Base-by-base conservation (phyloP, 2,888 invertebrate species). In the Drosophila macrothrix region DNA sequence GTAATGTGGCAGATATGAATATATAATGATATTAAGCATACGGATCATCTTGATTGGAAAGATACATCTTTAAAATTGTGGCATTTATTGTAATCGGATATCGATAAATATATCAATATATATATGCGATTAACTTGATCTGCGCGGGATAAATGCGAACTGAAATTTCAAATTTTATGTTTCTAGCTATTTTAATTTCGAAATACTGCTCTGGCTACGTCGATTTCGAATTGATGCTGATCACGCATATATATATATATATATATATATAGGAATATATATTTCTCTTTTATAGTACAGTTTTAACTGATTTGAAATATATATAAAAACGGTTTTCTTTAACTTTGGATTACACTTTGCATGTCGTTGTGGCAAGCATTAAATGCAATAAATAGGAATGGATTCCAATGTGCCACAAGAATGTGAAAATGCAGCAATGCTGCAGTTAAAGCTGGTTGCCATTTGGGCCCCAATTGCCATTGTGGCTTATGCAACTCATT, bases 401-500 rank as follows among this genome's bases (percentile, higher is more conserved):
- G 9, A 16, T 25, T 66, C 55, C 22, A 25, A 64, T 65, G 60
- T 74, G 76, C 76, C 74, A 46, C 68, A 64, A 43, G 31, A 22
- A 16, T 53, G 4, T 41, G 41, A 41, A 46, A 50, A 50, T 50
- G 28, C 50, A 19, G 28, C 65, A 58, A 59, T 80, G 76, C 43
- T n/a, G 62, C 62, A 70, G 52, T 74, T 71, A 71, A 71, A 73
- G 61, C 73, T 39, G 59, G 25, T 50, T 46, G 55, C 55, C 50
- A 73, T 79, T 74, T 63, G 79, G 58, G 80, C 67, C 69, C 74
- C 50, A 70, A 69, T 80, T 71, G 33, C 58, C 66, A 67, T 76
- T 71, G 90, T 76, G 85, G 88, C 90, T 90, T 84, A 73, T 90
- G 88, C 85, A 90, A 78, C 76, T 84, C 78, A 82, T 83, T 83